Conservation (phyloP, 2,113 vertebrate genomes). For the Lampris megalopsis region DNA sequence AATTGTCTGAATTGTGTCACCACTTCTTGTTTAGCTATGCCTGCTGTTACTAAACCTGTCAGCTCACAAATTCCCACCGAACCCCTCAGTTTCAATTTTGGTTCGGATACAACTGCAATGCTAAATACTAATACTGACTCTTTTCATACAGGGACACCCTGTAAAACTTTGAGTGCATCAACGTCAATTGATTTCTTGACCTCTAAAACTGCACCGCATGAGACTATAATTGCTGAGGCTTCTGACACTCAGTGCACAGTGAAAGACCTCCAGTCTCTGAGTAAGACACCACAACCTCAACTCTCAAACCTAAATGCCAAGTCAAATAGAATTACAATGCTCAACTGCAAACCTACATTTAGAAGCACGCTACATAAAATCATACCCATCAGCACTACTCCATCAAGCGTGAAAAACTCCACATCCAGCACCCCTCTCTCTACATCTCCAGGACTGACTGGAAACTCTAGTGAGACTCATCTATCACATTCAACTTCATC, state of each 20-base stretch:
- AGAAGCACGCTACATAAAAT: constrained; percentile 20
- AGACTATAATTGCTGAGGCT: constrained; percentile 4
- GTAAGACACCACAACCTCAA: constrained; percentile 20
- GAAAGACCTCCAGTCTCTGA: constrained; percentile 1
- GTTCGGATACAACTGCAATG: neutral
- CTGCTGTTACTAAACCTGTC: neutral
- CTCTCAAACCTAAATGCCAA: neutral
- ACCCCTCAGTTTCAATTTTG: constrained; percentile 21
- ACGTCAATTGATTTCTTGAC: neutral
- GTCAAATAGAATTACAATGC: constrained; percentile 11
- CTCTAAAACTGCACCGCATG: constrained; percentile 32
- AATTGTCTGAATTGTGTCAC: neutral
- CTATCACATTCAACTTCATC: constrained; percentile 19
- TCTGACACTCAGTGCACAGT: neutral
- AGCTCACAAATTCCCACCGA: neutral
- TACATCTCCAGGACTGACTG: constrained; percentile 1
- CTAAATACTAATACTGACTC: neutral
- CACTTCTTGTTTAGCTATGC: constrained; percentile 19
- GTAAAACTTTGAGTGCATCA: neutral
- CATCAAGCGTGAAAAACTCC: constrained; percentile 27
- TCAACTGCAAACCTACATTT: constrained; percentile 9
- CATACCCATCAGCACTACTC: constrained; percentile 36
- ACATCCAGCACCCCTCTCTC: constrained; percentile 1
- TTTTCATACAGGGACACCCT: neutral
- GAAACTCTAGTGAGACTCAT: constrained; percentile 30